Evolutionary conservation across 2,113 vertebrate species (phyloP).

Genomic region (Egretta garzetta): DNA sequence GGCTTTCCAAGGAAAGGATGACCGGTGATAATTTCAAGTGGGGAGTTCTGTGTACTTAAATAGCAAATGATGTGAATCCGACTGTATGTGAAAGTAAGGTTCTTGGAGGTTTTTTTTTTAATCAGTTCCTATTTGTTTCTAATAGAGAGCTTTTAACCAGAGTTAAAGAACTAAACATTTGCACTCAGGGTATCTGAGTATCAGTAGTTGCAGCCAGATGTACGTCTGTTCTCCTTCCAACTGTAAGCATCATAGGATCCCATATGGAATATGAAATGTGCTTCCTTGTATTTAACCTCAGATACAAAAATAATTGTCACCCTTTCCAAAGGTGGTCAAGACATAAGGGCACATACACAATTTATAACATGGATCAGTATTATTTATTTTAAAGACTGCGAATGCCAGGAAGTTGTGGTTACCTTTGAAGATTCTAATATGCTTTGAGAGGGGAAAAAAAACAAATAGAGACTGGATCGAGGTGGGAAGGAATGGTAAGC

Average conservation of each 20-base stretch:
- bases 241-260: neutral
- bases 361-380: neutral
- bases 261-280: neutral
- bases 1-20: neutral
- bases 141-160: neutral
- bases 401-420: neutral
- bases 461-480: neutral
- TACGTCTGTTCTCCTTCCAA: neutral
- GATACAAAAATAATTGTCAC: neutral
- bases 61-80: rapidly evolving
- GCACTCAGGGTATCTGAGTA: neutral
- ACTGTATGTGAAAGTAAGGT: neutral
- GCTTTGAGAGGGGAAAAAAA: neutral
- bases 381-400: neutral
- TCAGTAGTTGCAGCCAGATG: neutral
- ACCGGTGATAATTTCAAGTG: neutral
- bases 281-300: slow-evolving; percentile 11
- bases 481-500: neutral
- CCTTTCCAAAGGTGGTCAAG: neutral
- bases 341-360: neutral
- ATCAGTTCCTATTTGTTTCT: neutral
- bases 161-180: neutral
- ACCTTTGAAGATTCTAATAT: slow-evolving; percentile 8
- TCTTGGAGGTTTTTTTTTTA: neutral
- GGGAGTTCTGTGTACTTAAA: neutral